Percentiles rank a stretch among this genome's conserved stretches.
phyloP scores from a whole-genome alignment of 2,797 vertebrate genomes.

The Phoebastria nigripes region DNA sequence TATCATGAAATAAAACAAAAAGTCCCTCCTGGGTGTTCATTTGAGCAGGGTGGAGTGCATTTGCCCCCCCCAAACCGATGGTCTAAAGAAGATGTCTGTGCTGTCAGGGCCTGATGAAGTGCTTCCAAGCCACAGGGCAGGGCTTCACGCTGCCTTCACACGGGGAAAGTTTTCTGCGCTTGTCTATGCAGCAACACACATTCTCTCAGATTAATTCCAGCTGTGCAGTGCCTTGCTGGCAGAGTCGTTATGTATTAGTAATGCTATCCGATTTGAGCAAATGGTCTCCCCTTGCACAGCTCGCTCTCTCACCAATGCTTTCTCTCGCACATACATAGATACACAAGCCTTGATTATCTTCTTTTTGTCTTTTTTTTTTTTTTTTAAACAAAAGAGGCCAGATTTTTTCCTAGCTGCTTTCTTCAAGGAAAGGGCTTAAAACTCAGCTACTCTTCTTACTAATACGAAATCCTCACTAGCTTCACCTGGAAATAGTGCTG shows the following conservation, averaged over 20 bases:
- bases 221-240: conserved; percentile 56
- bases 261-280: conserved; percentile 37
- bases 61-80: background rate
- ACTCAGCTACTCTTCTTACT: background rate
- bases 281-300: background rate
- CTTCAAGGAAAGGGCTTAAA: background rate
- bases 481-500: background rate
- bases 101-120: conserved; percentile 62
- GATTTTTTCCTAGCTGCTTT: background rate
- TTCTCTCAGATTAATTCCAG: conserved; percentile 71
- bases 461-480: background rate
- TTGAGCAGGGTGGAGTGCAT: background rate
- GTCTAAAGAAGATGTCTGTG: conserved; percentile 46
- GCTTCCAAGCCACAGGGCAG: conserved; percentile 71
- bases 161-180: conserved; percentile 49
- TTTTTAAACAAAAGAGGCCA: background rate
- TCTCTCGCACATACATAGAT: background rate
- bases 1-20: background rate
- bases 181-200: conserved; percentile 49
- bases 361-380: background rate
- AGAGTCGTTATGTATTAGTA: conserved; percentile 25
- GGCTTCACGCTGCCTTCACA: conserved; percentile 63
- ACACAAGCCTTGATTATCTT: background rate
- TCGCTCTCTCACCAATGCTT: background rate
- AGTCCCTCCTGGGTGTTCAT: background rate